These are phyloP conservation scores for Lagocephalus sceleratus DNA, from an alignment of 2,797 vertebrate genomes.

Conservation along the genomic window DNA sequence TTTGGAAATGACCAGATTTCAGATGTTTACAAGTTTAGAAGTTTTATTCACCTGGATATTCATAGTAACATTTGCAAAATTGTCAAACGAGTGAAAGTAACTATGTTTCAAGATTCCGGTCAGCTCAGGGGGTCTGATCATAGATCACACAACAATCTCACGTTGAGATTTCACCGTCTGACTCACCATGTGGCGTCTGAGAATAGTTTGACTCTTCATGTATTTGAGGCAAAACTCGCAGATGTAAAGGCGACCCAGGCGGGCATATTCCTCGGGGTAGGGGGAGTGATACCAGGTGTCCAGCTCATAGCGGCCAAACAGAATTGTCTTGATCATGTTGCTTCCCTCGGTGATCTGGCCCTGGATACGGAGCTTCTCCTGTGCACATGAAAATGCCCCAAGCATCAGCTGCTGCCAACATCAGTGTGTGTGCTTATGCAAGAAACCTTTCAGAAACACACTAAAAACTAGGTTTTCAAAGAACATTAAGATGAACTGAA, in stretches of 20 bases:
- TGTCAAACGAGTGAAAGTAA: too few species aligned
- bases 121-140: too few species aligned
- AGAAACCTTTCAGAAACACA: neutral
- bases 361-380: conserved; percentile 96
- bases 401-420: neutral
- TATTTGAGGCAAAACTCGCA: conserved; percentile 99
- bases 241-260: conserved; percentile 93
- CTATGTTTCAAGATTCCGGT: too few species aligned
- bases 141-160: neutral
- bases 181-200: conserved; percentile 91
- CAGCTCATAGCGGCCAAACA: conserved; percentile 93
- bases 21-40: too few species aligned
- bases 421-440: neutral
- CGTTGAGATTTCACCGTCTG: neutral
- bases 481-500: too few species aligned
- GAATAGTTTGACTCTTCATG: conserved; percentile 99
- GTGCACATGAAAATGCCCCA: neutral
- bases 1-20: too few species aligned
- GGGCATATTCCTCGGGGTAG: conserved; percentile 95
- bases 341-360: conserved; percentile 93
- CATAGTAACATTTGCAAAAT: too few species aligned
- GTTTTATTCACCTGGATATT: too few species aligned
- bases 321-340: conserved; percentile 97
- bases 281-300: conserved; percentile 99
- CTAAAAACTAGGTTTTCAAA: neutral